Base-by-base conservation (phyloP, 2,797 vertebrate species). In the Anolis apletophallus region DNA sequence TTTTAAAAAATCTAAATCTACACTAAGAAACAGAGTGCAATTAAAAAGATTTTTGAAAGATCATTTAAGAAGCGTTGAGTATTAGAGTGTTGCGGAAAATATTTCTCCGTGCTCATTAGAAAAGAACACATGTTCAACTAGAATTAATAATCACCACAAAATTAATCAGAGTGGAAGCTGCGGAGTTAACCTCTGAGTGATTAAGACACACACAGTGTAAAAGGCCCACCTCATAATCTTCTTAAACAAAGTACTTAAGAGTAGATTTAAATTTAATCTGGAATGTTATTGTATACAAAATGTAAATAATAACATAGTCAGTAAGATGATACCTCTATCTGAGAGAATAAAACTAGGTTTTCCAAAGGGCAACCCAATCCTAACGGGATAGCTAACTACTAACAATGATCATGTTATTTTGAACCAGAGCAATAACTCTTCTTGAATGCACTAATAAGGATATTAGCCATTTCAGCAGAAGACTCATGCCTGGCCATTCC, bases 291-390 rank as follows among this genome's bases (percentile, higher is more conserved):
- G 21, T 52, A 78, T 88, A 40, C 32, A 59, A 79, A 0, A 0
- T 36, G 52, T 34, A 61, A 82, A 87, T 80, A 82, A 77, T 71
- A 36, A 71, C 46, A 80, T 36, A 77, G n/a, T 6, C 69, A 34
- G 13, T 59, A 77, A 77, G 74, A 87, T 61, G 64, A 77, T 83
- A 50, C n/a, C 61, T 78, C 82, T 77, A 82, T 40, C 36, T n/a
- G 13, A 36, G 57, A 81, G 26, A 50, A 59, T 26, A 50, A n/a
- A 36, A 71, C 61, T 77, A 77, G 29, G 29, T 6, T 71, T n/a
- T 83, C 77, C 59, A 72, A 23, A 78, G 55, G 67, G 19, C 6
- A 36, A 11, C 7, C 61, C 74, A 78, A n/a, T 79, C 14, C 52
- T 13, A 78, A n/a, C 69, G 26, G n/a, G 34, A 52, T 84, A 76